A percentile compares a stretch with the other conserved stretches of the same genome.
These are phyloP conservation scores for Troides aeacus DNA, from an alignment of 2,888 invertebrate species.

Conservation along the genomic window DNA sequence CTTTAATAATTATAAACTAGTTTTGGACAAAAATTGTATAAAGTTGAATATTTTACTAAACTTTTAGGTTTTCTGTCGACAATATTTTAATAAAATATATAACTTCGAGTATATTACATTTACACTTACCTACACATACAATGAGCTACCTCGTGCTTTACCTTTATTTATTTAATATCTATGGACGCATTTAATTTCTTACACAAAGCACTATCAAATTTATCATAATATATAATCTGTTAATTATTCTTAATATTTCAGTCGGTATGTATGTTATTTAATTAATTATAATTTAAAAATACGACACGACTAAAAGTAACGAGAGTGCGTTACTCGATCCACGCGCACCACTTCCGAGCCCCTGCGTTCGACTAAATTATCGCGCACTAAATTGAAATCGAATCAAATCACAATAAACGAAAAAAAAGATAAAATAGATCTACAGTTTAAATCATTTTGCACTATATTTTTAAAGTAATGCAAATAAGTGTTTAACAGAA, in stretches of 20 bases:
- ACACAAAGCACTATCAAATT: background rate
- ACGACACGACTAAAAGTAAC: background rate
- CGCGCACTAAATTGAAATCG: constrained; percentile 7
- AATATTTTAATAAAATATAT: too few species aligned
- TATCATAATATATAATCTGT: background rate
- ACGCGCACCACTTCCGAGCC: constrained; percentile 20
- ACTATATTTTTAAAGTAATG: background rate
- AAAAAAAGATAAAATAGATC: background rate
- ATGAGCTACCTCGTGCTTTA: background rate
- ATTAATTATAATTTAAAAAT: background rate
- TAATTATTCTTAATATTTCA: background rate
- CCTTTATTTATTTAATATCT: background rate
- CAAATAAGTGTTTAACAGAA: background rate
- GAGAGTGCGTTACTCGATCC: background rate
- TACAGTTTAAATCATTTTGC: background rate
- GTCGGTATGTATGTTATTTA: background rate
- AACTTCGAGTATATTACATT: background rate
- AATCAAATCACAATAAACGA: background rate
- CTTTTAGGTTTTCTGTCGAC: too few species aligned
- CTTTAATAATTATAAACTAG: too few species aligned
- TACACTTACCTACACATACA: background rate
- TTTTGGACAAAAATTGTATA: too few species aligned
- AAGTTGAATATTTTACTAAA: too few species aligned
- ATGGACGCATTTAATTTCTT: background rate
- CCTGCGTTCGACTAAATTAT: constrained; percentile 26